Percentiles rank a stretch among this genome's conserved stretches.
Evolutionary conservation across 2,113 vertebrate species (phyloP).

Genomic region (Struthio camelus): DNA sequence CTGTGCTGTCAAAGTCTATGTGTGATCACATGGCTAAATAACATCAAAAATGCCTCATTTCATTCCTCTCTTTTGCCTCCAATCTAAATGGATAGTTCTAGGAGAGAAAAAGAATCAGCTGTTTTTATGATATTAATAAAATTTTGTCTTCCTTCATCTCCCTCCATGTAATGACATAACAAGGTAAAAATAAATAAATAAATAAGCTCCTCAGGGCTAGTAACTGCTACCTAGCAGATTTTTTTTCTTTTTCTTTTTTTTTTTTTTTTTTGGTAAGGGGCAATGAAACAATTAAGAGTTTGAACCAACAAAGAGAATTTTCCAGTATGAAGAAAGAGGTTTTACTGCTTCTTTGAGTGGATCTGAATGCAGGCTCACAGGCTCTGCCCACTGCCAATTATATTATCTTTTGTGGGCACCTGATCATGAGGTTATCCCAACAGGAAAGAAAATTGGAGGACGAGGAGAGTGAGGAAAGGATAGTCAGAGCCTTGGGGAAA

Average conservation of each 20-base stretch:
- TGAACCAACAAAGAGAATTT: not conserved
- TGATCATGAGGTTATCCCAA: not conserved
- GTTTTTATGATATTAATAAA: not conserved
- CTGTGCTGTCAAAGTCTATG: conserved; percentile 14
- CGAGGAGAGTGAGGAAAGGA: not conserved
- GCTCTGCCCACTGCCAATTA: not conserved
- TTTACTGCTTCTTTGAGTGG: not conserved
- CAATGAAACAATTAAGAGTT: not conserved
- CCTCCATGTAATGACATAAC: not conserved
- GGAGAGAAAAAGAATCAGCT: not conserved
- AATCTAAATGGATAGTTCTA: not conserved
- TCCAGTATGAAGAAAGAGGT: rapidly evolving
- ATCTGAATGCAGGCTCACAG: rapidly evolving
- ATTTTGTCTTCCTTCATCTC: not conserved
- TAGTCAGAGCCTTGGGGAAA: not conserved
- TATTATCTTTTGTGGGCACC: not conserved
- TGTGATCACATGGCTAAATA: not conserved
- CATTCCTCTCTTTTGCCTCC: not conserved
- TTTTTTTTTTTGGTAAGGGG: not conserved
- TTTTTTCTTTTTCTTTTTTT: not conserved
- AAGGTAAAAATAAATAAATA: not conserved
- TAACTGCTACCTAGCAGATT: not conserved
- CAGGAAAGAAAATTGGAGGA: not conserved
- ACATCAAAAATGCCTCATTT: not conserved
- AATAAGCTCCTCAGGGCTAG: not conserved